phyloP scores from a whole-genome alignment of 2,797 vertebrate genomes.

The Pachyuromys duprasi region DNA sequence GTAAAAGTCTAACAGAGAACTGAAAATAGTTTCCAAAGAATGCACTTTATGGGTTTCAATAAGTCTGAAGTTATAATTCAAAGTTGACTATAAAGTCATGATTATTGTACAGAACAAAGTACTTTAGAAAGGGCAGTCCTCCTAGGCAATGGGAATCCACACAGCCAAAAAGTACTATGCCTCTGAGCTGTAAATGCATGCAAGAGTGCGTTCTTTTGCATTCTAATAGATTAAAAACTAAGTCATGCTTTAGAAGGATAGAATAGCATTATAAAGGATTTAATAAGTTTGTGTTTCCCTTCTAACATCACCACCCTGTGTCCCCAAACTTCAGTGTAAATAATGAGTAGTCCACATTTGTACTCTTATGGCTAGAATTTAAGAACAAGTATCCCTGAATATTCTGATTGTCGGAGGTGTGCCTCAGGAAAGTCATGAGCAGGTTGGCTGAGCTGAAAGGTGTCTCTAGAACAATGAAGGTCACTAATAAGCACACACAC shows the following conservation, averaged over 20 bases:
- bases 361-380: neutral
- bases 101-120: constrained; percentile 33
- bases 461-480: neutral
- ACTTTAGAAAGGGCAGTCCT: neutral
- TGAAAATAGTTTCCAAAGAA: constrained; percentile 23
- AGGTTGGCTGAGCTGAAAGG: neutral
- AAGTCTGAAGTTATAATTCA: constrained; percentile 13
- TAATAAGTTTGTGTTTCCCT: constrained; percentile 26
- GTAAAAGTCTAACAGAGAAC: neutral
- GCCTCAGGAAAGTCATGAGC: neutral
- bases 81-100: neutral
- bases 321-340: neutral
- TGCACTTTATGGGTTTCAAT: neutral
- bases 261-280: neutral
- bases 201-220: constrained; percentile 26
- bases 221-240: constrained; percentile 13
- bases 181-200: neutral
- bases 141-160: neutral
- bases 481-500: neutral
- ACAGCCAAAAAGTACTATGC: neutral
- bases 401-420: no score
- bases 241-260: neutral
- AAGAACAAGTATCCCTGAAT: neutral
- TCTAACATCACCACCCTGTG: neutral
- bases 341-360: neutral